Base-by-base conservation (phyloP, 2,888 invertebrate species). In the Saturnia pavonia region DNA sequence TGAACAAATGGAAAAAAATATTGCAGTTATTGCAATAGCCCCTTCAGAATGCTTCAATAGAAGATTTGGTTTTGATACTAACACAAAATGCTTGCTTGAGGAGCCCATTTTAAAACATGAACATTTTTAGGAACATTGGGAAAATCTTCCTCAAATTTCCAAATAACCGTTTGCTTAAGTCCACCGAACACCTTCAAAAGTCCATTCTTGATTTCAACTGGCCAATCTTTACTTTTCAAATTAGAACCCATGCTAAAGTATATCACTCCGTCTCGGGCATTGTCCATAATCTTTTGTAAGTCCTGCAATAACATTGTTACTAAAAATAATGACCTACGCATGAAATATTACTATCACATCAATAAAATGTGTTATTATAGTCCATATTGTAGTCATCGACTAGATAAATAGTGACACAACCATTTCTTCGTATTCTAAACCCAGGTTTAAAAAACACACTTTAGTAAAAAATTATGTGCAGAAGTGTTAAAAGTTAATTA, bases 221-320 rank as follows among this genome's bases (percentile, higher is more conserved):
- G 83, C 78, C 89, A 80, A 3, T 78, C 75, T 4, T 81, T 82
- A 45, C 87, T 85, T 67, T 85, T 82, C 25, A 90, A 74, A 27
- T 85, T 85, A 0, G 91, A 87, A 1, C 92, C 92, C 84, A 92
- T 82, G 65, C 90, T 91, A 76, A 92, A 91, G 75, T 84, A 88
- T 67, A 92, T 86, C 0, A 89, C 88, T 0, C 91, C 91, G 57
- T 90, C 74, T 48, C 83, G 81, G 0, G 90, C 82, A 9, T 75
- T 75, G 60, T 90, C 87, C 76, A 91, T 79, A 16, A 87, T 83
- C 16, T 69, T 66, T 71, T 74, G 70, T 1, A 76, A 57, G 68
- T 74, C 69, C 75, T 75, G 27, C 19, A 71, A 71, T n/a, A 54
- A 22, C 14, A 51, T 14, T 45, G 0, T 43, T 27, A 48, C 19